Evolutionary conservation across 2,797 vertebrate species (phyloP).

Genomic region (Melanotaenia boesemani): DNA sequence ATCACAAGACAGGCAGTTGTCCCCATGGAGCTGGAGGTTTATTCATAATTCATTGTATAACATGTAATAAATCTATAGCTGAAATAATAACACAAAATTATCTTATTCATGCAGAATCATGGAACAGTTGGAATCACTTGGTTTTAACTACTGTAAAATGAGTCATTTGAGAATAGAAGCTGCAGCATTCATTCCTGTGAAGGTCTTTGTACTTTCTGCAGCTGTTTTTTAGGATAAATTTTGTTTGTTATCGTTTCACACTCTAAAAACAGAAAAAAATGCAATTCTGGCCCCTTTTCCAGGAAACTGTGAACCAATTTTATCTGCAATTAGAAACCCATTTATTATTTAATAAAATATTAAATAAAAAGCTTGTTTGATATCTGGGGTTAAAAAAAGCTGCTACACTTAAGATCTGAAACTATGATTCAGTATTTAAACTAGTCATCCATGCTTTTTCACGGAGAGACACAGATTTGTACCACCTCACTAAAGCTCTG

Average conservation of each 20-base stretch:
- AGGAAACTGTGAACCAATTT: neutral
- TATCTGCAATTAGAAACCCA: neutral
- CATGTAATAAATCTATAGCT: neutral
- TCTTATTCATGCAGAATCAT: neutral
- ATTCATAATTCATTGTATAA: neutral
- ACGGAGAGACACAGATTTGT: slow-evolving; percentile 27
- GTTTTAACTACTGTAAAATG: neutral
- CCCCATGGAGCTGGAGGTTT: neutral
- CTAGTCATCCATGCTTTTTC: slow-evolving; percentile 12
- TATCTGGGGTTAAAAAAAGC: neutral
- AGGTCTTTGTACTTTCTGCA: too few species aligned
- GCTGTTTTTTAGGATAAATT: too few species aligned
- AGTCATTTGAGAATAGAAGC: neutral
- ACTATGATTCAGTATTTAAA: slow-evolving; percentile 3
- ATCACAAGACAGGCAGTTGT: neutral
- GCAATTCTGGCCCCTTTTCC: too few species aligned
- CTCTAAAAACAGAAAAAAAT: too few species aligned
- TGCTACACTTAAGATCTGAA: neutral
- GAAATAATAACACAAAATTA: neutral
- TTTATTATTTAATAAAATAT: neutral
- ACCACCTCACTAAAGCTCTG: slow-evolving; percentile 35
- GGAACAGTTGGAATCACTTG: neutral
- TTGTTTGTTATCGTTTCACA: too few species aligned
- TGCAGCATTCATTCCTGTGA: too few species aligned
- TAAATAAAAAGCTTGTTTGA: neutral